A percentile compares a stretch with the other conserved stretches of the same genome.
phyloP scores from a whole-genome alignment of 2,888 invertebrate genomes.

The Hofmannophila pseudospretella region DNA sequence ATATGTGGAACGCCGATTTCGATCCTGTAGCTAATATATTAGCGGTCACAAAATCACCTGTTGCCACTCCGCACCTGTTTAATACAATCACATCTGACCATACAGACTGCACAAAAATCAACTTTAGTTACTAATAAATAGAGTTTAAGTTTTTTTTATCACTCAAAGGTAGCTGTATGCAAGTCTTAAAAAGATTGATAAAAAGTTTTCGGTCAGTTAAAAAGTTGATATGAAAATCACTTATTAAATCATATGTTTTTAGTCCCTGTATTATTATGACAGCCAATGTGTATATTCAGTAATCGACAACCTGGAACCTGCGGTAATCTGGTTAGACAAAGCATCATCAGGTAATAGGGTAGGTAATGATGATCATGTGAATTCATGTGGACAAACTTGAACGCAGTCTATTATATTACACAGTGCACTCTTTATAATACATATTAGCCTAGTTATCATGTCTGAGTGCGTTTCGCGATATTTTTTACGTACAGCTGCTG shows the following conservation, averaged over 20 bases:
- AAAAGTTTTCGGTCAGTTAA: constrained; percentile 39
- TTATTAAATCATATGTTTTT: too few relatives aligned
- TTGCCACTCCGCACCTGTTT: constrained; percentile 64
- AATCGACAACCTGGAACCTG: too few relatives aligned
- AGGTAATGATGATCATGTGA: too few relatives aligned
- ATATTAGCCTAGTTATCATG: too few relatives aligned
- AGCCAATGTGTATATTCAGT: too few relatives aligned
- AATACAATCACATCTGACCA: constrained; percentile 68
- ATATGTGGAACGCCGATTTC: constrained; percentile 62
- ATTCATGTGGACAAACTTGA: too few relatives aligned
- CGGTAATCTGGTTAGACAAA: too few relatives aligned
- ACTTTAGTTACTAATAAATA: constrained; percentile 13
- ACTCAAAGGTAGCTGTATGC: constrained; percentile 31
- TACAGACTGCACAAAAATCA: constrained; percentile 21
- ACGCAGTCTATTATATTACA: too few relatives aligned
- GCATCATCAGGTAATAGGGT: too few relatives aligned
- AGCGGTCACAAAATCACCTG: constrained; percentile 73
- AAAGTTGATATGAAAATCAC: constrained; percentile 9
- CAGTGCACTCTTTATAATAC: too few relatives aligned
- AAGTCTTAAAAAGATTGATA: constrained; percentile 41
- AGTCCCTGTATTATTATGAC: too few relatives aligned
- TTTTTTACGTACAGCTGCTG: constrained; percentile 2
- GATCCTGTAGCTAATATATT: constrained; percentile 65
- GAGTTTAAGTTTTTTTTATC: not conserved
- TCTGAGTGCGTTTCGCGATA: not conserved